Base-by-base conservation (phyloP, 1,140 invertebrate genomes). In the Andrena cerasifolii region DNA sequence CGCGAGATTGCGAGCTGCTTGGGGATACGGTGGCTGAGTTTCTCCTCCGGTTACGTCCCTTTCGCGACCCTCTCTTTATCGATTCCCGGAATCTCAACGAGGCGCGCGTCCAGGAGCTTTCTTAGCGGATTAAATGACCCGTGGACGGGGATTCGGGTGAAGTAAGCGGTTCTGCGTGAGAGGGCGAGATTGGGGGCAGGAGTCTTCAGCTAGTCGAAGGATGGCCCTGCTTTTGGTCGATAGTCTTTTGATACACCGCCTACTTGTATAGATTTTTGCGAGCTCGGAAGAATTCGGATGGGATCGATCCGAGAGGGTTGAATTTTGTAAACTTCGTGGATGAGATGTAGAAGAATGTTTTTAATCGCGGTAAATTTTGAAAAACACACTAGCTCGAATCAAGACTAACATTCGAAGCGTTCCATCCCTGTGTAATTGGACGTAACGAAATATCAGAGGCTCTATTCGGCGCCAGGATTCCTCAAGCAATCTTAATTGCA, bases 1-100 rank as follows among this genome's bases (percentile, higher is more conserved):
- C 31, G 43, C 21, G 21, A 31, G 62, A 45, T 66, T 51, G 18
- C 66, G n/a, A 40, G 28, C 43, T 61, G 53, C 4, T 28, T 36
- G 65, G 65, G 24, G 51, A 77, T 70, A 59, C 74, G 74, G 49
- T 33, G 61, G 54, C 8, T 6, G 26, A 28, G 24, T 18, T 28
- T 63, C 43, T 24, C 26, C 21, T 26, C 40, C 28, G 24, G 16
- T 16, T 36, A 10, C 7, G 3, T 26, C 7, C 58, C 71, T 53
- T 43, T 49, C 40, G 10, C 12, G 36, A 31, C 49, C 49, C 33
- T 40, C 54, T 54, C 12, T 65, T 56, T 58, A 75, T 67, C 58
- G 72, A 67, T 75, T 26, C n/a, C 49, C n/a, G 14, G 71, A 65
- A 65, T 73, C 18, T 28, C 58, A 21, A 18, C 3, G 45, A 31